phyloP scores from a whole-genome alignment of 2,797 vertebrate species.

The Phoeniculus purpureus region DNA sequence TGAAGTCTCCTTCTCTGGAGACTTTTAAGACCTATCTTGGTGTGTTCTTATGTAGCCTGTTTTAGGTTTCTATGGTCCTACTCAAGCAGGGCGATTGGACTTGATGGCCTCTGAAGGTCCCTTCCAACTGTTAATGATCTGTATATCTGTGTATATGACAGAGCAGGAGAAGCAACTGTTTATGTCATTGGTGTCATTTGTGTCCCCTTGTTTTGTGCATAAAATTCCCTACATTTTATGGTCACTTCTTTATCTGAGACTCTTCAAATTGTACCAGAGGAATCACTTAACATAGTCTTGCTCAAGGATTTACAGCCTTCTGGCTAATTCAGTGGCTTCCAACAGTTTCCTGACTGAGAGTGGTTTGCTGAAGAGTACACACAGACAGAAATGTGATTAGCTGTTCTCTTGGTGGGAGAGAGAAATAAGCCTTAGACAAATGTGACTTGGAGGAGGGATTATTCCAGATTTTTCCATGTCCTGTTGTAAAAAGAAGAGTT shows the following conservation, averaged over 20 bases:
- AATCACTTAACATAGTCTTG: background rate
- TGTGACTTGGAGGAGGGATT: background rate
- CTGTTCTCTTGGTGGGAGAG: background rate
- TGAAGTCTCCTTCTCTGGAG: no score
- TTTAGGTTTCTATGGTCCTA: no score
- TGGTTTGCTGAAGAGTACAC: background rate
- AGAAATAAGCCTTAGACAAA: background rate
- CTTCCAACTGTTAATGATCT: no score
- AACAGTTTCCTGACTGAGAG: background rate
- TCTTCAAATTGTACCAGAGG: background rate
- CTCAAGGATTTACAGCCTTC: background rate
- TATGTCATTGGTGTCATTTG: background rate
- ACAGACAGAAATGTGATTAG: background rate
- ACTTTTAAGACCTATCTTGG: no score
- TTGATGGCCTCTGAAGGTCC: no score
- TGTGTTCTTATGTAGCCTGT: no score
- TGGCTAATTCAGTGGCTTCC: background rate
- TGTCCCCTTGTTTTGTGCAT: background rate
- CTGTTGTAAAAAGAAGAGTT: background rate
- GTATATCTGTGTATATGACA: background rate
- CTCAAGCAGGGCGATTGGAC: no score
- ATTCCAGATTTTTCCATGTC: background rate
- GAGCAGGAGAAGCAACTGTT: background rate
- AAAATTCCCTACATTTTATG: background rate
- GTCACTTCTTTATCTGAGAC: background rate